Evolutionary conservation across 2,113 vertebrate genomes (phyloP).

Genomic region (Pseudopipra pipra): DNA sequence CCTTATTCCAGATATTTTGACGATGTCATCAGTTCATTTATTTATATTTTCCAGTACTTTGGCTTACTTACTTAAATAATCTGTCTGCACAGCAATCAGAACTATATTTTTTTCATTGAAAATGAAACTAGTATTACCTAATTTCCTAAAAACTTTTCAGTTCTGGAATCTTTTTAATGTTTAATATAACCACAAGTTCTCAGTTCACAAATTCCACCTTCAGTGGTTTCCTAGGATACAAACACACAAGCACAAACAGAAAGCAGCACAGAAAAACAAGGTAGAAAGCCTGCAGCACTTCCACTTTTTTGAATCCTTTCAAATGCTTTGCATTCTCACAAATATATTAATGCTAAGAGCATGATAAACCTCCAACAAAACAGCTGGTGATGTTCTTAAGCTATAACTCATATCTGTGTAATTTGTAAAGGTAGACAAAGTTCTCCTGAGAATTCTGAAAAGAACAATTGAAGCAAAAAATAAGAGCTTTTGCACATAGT

Average conservation of each 20-base stretch:
- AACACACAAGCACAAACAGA: constrained; percentile 4
- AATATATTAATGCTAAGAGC: neutral
- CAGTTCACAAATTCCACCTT: neutral
- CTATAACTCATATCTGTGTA: neutral
- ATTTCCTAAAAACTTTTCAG: constrained; percentile 2
- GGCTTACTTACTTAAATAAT: neutral
- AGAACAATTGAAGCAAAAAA: neutral
- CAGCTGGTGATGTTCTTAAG: neutral
- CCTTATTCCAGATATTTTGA: neutral
- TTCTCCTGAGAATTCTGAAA: neutral
- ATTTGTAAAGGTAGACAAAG: neutral
- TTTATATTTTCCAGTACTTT: neutral
- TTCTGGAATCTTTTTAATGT: neutral
- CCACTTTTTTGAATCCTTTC: neutral
- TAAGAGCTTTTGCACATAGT: neutral
- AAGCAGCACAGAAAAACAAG: neutral
- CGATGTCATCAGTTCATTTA: neutral
- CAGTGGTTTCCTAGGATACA: constrained; percentile 44
- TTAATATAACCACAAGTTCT: neutral
- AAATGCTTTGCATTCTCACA: neutral
- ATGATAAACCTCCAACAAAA: neutral
- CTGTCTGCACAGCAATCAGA: neutral
- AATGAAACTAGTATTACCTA: neutral
- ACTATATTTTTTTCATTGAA: neutral
- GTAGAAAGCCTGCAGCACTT: neutral